These are phyloP conservation scores for Cistogaster globosa DNA, from an alignment of 2,888 invertebrate genomes.

Conservation along the genomic window DNA sequence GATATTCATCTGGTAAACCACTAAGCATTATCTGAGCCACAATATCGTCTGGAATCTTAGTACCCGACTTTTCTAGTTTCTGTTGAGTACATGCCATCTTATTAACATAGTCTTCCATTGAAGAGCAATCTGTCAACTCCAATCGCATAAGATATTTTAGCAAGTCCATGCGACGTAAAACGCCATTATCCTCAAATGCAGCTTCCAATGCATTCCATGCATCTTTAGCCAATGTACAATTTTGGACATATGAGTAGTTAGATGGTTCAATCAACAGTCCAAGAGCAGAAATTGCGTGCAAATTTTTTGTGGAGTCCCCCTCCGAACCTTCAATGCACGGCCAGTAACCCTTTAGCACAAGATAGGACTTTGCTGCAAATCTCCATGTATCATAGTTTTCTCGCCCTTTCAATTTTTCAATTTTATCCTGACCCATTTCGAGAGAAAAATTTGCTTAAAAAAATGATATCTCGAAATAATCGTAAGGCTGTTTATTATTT, in stretches of 20 bases:
- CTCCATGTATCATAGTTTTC: constrained; percentile 55
- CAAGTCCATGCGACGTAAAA: constrained; percentile 64
- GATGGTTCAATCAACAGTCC: constrained; percentile 23
- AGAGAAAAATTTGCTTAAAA: constrained; percentile 1
- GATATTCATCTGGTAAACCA: too few species aligned
- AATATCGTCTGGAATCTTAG: constrained; percentile 17
- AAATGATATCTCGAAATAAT: constrained; percentile 18
- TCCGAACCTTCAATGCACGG: constrained; percentile 59
- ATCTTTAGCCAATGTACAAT: constrained; percentile 21
- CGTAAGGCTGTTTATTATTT: constrained; percentile 25
- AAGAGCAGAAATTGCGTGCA: constrained; percentile 63
- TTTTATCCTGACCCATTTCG: constrained; percentile 27
- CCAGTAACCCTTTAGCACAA: constrained; percentile 58
- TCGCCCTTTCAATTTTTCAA: constrained; percentile 39
- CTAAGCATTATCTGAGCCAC: too few species aligned
- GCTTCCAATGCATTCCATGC: too few species aligned
- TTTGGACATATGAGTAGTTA: constrained; percentile 25
- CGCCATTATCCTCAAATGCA: constrained; percentile 61
- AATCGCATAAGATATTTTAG: constrained; percentile 56
- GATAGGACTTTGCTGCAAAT: constrained; percentile 55
- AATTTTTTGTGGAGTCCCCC: constrained; percentile 61
- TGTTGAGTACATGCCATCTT: too few species aligned
- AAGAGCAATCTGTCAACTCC: not conserved
- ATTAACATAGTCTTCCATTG: constrained; percentile 10
- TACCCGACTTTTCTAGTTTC: constrained; percentile 4